These are phyloP conservation scores for Timema cristinae DNA, from an alignment of 2,888 invertebrate genomes.

Conservation along the genomic window DNA sequence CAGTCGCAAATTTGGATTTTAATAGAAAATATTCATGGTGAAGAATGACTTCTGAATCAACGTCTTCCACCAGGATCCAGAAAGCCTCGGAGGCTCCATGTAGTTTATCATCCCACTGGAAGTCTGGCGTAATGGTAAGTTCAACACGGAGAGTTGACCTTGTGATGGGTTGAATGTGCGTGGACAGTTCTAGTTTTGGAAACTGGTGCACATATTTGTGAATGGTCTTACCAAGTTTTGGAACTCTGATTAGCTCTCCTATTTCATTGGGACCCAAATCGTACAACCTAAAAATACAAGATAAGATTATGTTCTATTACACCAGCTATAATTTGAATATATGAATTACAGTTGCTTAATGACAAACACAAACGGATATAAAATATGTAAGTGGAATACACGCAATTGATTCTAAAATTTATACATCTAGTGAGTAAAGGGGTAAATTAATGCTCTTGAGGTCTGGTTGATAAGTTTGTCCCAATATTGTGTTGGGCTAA, in stretches of 20 bases:
- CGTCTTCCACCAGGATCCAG: slow-evolving; percentile 85
- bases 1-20: slow-evolving; percentile 88
- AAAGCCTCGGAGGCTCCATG: slow-evolving; percentile 74
- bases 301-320: too few relatives aligned
- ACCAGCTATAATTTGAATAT: too few relatives aligned
- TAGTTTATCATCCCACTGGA: slow-evolving; percentile 98
- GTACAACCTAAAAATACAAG: slow-evolving; percentile 59
- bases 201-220: slow-evolving; percentile 96
- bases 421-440: too few relatives aligned
- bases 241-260: slow-evolving; percentile 87
- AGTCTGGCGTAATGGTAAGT: slow-evolving; percentile 95
- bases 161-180: slow-evolving; percentile 97
- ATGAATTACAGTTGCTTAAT: too few relatives aligned
- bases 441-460: too few relatives aligned
- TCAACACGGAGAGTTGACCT: slow-evolving; percentile 89
- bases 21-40: slow-evolving; percentile 95
- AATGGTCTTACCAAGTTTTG: slow-evolving; percentile 90
- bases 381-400: too few relatives aligned
- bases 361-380: too few relatives aligned
- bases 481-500: too few relatives aligned
- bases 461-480: too few relatives aligned
- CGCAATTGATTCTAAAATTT: too few relatives aligned
- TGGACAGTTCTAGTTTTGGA: slow-evolving; percentile 92
- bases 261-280: slow-evolving; percentile 97
- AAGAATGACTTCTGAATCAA: slow-evolving; percentile 80